Evolutionary conservation across 1,140 invertebrate species (phyloP).

Genomic region (Drosophila lowei): DNA sequence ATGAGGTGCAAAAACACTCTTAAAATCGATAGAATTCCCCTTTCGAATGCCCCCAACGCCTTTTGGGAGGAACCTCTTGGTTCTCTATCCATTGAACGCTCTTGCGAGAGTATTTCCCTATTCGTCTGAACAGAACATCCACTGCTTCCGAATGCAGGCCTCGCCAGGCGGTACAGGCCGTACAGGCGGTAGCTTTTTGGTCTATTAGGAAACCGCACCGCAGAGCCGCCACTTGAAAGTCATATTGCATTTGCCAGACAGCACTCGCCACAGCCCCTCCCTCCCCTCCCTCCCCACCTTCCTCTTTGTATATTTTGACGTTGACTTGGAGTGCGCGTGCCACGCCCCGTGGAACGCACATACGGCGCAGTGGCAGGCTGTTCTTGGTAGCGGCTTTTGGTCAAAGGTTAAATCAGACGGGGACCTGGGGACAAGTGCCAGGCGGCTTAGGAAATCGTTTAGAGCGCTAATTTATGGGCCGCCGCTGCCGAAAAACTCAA

Average conservation of each 20-base stretch:
- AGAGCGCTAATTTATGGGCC: slow-evolving; percentile 69
- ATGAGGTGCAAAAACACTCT: too few species aligned
- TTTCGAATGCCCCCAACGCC: too few species aligned
- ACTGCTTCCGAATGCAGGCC: slow-evolving; percentile 47
- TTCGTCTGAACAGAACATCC: neutral
- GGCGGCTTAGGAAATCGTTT: slow-evolving; percentile 63
- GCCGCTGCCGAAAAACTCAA: slow-evolving; percentile 40
- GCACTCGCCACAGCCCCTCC: slow-evolving; percentile 35
- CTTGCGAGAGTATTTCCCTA: neutral
- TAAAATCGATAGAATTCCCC: too few species aligned
- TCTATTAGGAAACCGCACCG: slow-evolving; percentile 68
- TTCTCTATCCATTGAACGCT: too few species aligned
- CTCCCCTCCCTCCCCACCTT: too few species aligned
- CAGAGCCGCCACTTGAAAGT: slow-evolving; percentile 64
- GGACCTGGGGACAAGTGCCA: slow-evolving; percentile 75
- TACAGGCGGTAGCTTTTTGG: slow-evolving; percentile 68
- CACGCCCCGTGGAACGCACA: slow-evolving; percentile 56
- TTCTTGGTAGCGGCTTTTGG: slow-evolving; percentile 74
- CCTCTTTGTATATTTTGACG: slow-evolving; percentile 40
- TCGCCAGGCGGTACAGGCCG: slow-evolving; percentile 47
- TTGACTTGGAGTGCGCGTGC: slow-evolving; percentile 61
- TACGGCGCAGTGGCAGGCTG: slow-evolving; percentile 7
- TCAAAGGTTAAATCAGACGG: slow-evolving; percentile 78
- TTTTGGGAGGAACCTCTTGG: too few species aligned
- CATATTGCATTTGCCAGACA: slow-evolving; percentile 68